Evolutionary conservation across 2,113 vertebrate genomes (phyloP).

Genomic region (Helogale parvula): DNA sequence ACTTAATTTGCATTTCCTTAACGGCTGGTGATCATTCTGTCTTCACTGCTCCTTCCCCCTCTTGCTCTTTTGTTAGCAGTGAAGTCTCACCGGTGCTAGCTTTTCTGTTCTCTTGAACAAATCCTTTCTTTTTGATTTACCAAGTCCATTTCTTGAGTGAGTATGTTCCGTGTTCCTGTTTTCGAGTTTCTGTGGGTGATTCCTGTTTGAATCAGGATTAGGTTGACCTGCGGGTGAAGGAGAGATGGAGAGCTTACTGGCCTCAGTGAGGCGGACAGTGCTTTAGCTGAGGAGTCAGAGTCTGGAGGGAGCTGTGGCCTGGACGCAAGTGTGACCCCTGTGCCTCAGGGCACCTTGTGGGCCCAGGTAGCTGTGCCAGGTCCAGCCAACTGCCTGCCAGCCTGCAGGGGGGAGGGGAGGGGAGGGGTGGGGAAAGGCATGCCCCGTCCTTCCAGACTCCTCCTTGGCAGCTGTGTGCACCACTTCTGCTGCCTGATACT

Average conservation of each 20-base stretch:
- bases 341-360: background rate
- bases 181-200: background rate
- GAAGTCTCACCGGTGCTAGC: rapidly evolving
- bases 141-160: background rate
- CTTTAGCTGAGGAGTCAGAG: background rate
- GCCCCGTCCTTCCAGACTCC: background rate
- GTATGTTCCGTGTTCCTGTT: background rate
- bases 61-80: background rate
- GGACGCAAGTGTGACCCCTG: rapidly evolving
- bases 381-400: background rate
- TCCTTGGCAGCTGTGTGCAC: background rate
- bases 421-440: background rate
- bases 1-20: background rate
- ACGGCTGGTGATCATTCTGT: background rate
- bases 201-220: background rate
- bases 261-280: background rate
- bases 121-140: background rate
- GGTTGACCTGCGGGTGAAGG: background rate
- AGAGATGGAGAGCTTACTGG: background rate
- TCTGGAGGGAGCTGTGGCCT: background rate
- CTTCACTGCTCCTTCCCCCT: background rate
- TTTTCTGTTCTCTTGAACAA: background rate
- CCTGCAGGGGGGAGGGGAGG: background rate
- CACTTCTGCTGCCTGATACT: background rate
- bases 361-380: background rate